Conservation (phyloP, 1,140 invertebrate species). For the Araneus ventricosus region DNA sequence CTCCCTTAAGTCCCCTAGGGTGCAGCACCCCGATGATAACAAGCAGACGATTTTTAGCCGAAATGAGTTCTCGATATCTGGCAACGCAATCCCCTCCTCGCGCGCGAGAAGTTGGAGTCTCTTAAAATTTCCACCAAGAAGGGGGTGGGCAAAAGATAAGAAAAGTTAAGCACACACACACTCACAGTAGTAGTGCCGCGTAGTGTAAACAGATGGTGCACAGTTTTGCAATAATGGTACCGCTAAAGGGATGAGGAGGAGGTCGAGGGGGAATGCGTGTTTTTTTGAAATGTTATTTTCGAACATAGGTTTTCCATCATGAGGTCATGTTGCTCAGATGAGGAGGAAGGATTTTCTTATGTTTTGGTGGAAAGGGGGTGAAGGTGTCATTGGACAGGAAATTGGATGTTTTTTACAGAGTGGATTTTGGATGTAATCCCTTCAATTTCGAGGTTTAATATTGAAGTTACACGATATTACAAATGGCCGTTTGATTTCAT, state of each 20-base stretch:
- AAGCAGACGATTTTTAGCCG: conserved; percentile 40
- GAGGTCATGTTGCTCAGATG: background rate
- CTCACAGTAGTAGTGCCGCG: background rate
- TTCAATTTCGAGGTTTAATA: background rate
- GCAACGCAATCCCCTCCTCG: background rate
- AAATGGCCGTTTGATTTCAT: too few relatives aligned
- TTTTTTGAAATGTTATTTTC: conserved; percentile 22
- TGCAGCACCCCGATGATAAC: conserved; percentile 39
- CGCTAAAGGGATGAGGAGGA: too few relatives aligned
- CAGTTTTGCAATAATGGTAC: conserved; percentile 29
- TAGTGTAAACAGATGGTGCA: conserved; percentile 18
- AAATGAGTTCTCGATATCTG: conserved; percentile 33
- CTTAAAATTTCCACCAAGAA: conserved; percentile 19
- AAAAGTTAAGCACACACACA: conserved; percentile 9
- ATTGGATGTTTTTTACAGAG: background rate
- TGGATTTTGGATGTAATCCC: background rate
- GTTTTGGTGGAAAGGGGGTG: background rate
- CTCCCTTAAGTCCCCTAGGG: conserved; percentile 17
- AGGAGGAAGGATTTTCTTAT: background rate
- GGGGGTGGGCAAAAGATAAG: background rate
- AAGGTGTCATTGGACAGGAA: conserved; percentile 3
- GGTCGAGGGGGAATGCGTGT: background rate
- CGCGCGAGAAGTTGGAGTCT: background rate
- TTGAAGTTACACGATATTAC: background rate
- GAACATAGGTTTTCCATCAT: conserved; percentile 29